Conservation (phyloP, 1,140 invertebrate species). For the Pachypeltis micranthus region DNA sequence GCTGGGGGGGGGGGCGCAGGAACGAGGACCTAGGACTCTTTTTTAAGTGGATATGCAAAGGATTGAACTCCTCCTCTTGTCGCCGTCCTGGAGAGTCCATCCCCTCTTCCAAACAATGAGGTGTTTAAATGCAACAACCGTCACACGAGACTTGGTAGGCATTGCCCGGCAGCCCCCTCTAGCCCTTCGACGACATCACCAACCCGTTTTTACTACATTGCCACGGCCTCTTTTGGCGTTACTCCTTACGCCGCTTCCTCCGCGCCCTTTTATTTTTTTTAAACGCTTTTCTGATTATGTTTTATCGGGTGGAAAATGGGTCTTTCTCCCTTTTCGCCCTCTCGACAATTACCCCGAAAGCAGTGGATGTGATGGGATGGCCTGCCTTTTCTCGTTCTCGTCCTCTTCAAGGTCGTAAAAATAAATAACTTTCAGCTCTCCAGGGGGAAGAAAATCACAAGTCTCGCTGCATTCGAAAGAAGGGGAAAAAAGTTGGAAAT, state of each 20-base stretch:
- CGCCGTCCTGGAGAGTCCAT: neutral
- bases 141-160: conserved; percentile 18
- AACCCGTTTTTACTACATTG: neutral
- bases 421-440: conserved; percentile 15
- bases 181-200: neutral
- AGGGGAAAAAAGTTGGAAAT: too few relatives aligned
- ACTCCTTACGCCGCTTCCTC: too few relatives aligned
- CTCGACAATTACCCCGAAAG: conserved; percentile 10
- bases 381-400: neutral
- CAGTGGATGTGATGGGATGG: neutral
- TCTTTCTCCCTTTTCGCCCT: neutral
- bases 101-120: conserved; percentile 22
- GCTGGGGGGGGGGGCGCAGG: too few relatives aligned
- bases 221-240: conserved; percentile 2
- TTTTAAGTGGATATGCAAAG: conserved; percentile 9
- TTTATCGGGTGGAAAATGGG: conserved; percentile 27
- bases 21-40: too few relatives aligned
- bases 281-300: conserved; percentile 21
- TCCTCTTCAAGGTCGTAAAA: conserved; percentile 1
- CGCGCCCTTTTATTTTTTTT: neutral
- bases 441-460: too few relatives aligned
- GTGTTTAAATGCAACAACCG: conserved; percentile 26
- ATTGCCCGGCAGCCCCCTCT: conserved; percentile 10
- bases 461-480: too few relatives aligned
- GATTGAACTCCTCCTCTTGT: neutral